Percentiles rank a stretch among this genome's conserved stretches.
Conservation (phyloP, 2,888 invertebrate genomes). For the Coecobrya sp. region DNA sequence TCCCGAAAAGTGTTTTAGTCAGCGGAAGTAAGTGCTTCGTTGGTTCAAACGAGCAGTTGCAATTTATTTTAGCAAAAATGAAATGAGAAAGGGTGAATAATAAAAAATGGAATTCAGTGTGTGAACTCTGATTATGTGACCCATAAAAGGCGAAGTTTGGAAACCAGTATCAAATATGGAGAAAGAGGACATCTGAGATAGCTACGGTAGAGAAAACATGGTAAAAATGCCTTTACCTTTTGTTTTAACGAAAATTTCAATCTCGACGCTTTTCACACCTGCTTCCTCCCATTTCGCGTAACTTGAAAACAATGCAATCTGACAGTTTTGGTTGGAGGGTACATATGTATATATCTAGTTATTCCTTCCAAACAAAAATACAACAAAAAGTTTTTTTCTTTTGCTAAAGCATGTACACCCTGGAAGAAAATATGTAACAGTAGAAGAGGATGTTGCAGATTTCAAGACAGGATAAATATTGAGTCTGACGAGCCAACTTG, state of each 20-base stretch:
- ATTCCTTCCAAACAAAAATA: neutral
- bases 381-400: neutral
- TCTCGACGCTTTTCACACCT: constrained; percentile 65
- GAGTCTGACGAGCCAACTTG: constrained; percentile 73
- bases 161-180: too few relatives aligned
- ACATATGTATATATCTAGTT: too few relatives aligned
- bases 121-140: too few relatives aligned
- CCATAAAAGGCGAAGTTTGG: too few relatives aligned
- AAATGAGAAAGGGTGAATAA: too few relatives aligned
- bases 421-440: neutral
- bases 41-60: too few relatives aligned
- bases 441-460: constrained; percentile 6
- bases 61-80: too few relatives aligned
- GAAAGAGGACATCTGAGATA: too few relatives aligned
- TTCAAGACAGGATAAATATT: constrained; percentile 70
- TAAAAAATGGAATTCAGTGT: too few relatives aligned
- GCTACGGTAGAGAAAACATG: neutral
- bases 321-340: constrained; percentile 15
- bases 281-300: constrained; percentile 46
- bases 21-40: too few relatives aligned
- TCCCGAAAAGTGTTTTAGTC: too few relatives aligned
- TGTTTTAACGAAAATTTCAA: neutral
- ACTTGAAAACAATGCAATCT: constrained; percentile 59
- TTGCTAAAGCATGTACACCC: neutral
- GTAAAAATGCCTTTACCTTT: neutral